A percentile compares a stretch with the other conserved stretches of the same genome.
Evolutionary conservation across 1,140 invertebrate genomes (phyloP).

Genomic region (Papilio glaucus): DNA sequence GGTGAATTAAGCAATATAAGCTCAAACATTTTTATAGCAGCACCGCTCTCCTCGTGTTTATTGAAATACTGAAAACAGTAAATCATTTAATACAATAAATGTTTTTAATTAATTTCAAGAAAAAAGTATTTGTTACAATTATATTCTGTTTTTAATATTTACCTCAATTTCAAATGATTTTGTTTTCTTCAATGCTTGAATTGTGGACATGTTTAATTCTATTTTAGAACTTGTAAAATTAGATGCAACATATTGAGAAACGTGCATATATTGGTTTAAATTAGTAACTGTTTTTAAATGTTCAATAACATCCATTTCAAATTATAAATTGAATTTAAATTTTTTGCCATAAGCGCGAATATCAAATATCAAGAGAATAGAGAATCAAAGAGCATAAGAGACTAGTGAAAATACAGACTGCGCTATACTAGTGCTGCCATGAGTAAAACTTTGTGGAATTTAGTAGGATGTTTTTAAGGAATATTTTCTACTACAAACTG

Average conservation of each 20-base stretch:
- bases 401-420: background rate
- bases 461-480: background rate
- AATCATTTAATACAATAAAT: conserved; percentile 18
- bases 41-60: conserved; percentile 63
- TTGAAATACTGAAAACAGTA: conserved; percentile 62
- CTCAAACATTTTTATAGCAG: conserved; percentile 53
- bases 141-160: conserved; percentile 36
- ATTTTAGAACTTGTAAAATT: conserved; percentile 53
- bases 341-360: conserved; percentile 31
- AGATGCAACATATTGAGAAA: conserved; percentile 48
- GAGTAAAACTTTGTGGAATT: background rate
- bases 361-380: conserved; percentile 41
- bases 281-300: conserved; percentile 52
- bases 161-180: conserved; percentile 69
- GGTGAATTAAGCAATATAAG: conserved; percentile 53
- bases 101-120: background rate
- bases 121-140: background rate
- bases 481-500: background rate
- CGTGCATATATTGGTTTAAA: conserved; percentile 57
- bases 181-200: conserved; percentile 64
- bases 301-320: conserved; percentile 59
- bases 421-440: background rate
- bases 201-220: conserved; percentile 64
- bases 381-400: background rate
- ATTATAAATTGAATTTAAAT: conserved; percentile 32